phyloP scores from a whole-genome alignment of 2,888 invertebrate genomes.

The Drosophila villosipedis region DNA sequence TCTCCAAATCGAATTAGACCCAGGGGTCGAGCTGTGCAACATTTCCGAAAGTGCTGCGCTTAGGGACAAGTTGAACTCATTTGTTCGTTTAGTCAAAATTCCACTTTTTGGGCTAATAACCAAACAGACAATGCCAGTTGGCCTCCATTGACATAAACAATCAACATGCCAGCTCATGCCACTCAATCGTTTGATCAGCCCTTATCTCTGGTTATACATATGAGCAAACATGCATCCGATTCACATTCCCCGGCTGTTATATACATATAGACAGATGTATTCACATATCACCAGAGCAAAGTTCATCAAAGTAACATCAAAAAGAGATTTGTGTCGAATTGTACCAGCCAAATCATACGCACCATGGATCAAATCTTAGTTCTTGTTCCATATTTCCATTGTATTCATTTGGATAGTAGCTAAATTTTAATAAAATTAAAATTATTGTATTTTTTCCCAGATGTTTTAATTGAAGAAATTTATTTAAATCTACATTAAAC shows the following conservation, averaged over 20 bases:
- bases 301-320: not conserved
- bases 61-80: conserved; percentile 57
- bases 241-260: not conserved
- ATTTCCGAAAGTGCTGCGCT: conserved; percentile 56
- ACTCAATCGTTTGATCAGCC: conserved; percentile 16
- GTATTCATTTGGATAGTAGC: not conserved
- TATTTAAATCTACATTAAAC: not conserved
- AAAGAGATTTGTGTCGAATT: not conserved
- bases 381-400: not conserved
- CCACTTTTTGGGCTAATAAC: conserved; percentile 8
- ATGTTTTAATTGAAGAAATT: not conserved
- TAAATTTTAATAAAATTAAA: not conserved
- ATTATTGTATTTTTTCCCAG: not conserved
- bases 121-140: conserved; percentile 1
- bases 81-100: conserved; percentile 31
- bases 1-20: conserved; percentile 74
- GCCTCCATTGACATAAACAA: not conserved
- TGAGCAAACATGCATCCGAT: not conserved
- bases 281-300: not conserved
- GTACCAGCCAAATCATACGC: not conserved
- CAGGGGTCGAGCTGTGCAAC: conserved; percentile 74
- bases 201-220: not conserved
- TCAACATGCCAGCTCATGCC: not conserved
- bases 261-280: not conserved
- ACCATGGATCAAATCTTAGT: not conserved